Evolutionary conservation across 2,113 vertebrate genomes (phyloP).

Genomic region (Mastomys natalensis): DNA sequence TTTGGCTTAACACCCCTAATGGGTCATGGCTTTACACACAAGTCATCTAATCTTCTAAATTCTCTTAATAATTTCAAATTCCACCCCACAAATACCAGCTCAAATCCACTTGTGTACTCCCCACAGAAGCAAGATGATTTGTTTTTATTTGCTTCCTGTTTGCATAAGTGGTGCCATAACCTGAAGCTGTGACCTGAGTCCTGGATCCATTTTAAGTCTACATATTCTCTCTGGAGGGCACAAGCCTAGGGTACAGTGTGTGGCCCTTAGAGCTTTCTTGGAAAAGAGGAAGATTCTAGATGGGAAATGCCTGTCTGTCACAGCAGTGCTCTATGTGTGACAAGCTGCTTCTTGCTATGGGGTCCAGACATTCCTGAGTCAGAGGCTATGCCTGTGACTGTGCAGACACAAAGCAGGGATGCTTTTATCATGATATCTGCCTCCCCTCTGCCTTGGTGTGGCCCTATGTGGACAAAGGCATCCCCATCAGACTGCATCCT

Average conservation of each 20-base stretch:
- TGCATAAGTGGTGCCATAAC: not conserved
- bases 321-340: not conserved
- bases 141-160: not conserved
- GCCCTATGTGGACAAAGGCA: not conserved
- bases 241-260: not conserved
- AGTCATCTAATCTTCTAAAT: conserved; percentile 88
- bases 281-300: not conserved
- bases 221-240: not conserved
- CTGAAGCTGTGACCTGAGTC: not conserved
- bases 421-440: not conserved
- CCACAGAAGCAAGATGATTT: not conserved
- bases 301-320: not conserved
- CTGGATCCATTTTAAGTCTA: not conserved
- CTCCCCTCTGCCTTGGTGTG: not conserved
- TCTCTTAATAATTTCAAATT: conserved; percentile 82
- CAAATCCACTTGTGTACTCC: conserved; percentile 54
- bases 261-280: not conserved
- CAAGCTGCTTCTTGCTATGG: not conserved
- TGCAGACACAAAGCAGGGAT: accelerated
- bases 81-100: conserved; percentile 69
- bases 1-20: conserved; percentile 89
- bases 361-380: not conserved
- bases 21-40: conserved; percentile 90
- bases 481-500: not conserved
- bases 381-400: not conserved